Evolutionary conservation across 2,888 invertebrate species (phyloP).

Genomic region (Drosophila infuscata): DNA sequence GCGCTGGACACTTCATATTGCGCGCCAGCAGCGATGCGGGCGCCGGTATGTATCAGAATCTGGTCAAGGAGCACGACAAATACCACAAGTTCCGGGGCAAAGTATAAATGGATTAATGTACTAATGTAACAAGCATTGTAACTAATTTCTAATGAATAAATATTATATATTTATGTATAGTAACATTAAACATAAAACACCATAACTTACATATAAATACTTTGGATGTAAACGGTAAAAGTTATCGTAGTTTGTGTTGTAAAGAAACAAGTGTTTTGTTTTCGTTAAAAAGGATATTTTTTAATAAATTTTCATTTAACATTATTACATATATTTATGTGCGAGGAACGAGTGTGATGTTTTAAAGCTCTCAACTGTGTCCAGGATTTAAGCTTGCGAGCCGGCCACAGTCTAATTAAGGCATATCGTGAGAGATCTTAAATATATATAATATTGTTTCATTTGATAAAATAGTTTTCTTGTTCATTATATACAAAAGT

Average conservation of each 20-base stretch:
- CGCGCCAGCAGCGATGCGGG: constrained; percentile 84
- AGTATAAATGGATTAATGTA: constrained; percentile 62
- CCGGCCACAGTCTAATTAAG: constrained; percentile 6
- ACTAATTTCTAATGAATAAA: constrained; percentile 13
- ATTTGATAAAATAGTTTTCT: not conserved
- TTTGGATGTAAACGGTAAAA: not conserved
- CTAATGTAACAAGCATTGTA: not conserved
- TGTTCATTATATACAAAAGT: not conserved
- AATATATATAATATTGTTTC: not conserved
- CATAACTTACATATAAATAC: not conserved
- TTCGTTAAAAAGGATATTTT: not conserved
- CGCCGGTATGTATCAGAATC: constrained; percentile 80
- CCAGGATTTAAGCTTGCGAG: constrained; percentile 18
- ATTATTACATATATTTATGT: not conserved
- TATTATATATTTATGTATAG: constrained; percentile 3
- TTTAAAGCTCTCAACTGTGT: not conserved
- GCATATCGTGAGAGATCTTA: constrained; percentile 6
- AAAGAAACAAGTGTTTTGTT: not conserved
- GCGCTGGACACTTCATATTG: constrained; percentile 82
- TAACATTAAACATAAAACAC: not conserved
- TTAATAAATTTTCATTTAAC: not conserved
- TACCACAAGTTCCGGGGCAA: constrained; percentile 84
- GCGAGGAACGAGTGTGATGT: not conserved
- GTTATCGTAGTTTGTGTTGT: not conserved
- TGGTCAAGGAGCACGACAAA: constrained; percentile 83